Conservation (phyloP, 2,113 vertebrate genomes). For the Cyanistes caeruleus region DNA sequence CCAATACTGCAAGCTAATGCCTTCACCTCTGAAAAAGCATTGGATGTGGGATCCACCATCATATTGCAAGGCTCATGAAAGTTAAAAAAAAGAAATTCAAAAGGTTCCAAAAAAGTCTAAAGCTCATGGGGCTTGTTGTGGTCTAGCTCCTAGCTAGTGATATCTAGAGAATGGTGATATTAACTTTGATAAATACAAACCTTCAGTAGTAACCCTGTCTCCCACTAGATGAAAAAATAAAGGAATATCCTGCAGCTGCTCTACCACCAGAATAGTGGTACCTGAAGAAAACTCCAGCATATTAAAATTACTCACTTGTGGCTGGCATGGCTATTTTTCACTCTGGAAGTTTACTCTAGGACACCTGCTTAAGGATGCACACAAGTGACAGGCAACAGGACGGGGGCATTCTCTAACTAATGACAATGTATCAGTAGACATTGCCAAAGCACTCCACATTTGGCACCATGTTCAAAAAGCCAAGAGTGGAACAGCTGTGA, state of each 20-base stretch:
- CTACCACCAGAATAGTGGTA: not conserved
- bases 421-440: not conserved
- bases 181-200: not conserved
- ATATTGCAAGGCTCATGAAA: not conserved
- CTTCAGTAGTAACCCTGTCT: not conserved
- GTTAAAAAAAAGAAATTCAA: not conserved
- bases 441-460: constrained; percentile 38
- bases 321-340: not conserved
- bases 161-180: not conserved
- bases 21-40: not conserved
- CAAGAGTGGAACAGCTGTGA: constrained; percentile 57
- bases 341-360: not conserved
- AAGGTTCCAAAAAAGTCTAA: not conserved
- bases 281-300: not conserved
- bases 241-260: not conserved
- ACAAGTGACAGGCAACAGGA: not conserved
- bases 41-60: not conserved
- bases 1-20: not conserved
- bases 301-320: not conserved
- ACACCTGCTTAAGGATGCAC: not conserved
- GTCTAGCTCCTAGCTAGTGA: not conserved
- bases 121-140: not conserved
- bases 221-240: not conserved
- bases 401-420: not conserved
- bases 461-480: constrained; percentile 4